Conservation (phyloP, 1,140 invertebrate genomes). For the Ceratina australensis region DNA sequence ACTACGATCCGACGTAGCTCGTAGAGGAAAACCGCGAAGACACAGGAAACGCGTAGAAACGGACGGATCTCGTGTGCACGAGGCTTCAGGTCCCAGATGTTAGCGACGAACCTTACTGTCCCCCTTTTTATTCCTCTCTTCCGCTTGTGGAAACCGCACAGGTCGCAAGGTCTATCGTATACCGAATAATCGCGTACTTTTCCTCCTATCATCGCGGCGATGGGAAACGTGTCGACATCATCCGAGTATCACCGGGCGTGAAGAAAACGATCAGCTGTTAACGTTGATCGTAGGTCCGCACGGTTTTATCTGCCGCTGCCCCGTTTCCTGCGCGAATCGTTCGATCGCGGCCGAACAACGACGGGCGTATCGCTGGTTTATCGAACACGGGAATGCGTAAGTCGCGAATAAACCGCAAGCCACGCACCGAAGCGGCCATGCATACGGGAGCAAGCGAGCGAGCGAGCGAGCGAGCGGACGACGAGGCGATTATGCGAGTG, state of each 20-base stretch:
- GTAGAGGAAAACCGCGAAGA: neutral
- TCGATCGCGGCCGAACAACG: conserved; percentile 9
- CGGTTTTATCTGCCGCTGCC: neutral
- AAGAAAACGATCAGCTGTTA: conserved; percentile 56
- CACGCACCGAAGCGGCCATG: conserved; percentile 43
- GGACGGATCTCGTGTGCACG: conserved; percentile 33
- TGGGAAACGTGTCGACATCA: conserved; percentile 21
- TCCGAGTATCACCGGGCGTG: neutral
- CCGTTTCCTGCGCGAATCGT: conserved; percentile 3
- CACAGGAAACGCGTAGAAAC: conserved; percentile 11
- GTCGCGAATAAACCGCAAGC: conserved; percentile 31
- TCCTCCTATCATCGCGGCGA: conserved; percentile 23
- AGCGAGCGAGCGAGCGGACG: conserved; percentile 5
- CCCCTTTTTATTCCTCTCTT: conserved; percentile 39
- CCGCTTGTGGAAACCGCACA: conserved; percentile 42
- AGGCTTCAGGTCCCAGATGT: conserved; percentile 58
- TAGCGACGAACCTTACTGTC: conserved; percentile 38
- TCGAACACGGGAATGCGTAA: conserved; percentile 27
- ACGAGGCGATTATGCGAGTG: conserved; percentile 44
- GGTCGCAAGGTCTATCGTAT: conserved; percentile 34
- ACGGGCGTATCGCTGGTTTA: conserved; percentile 1
- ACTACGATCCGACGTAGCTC: neutral
- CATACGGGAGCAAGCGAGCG: conserved; percentile 42
- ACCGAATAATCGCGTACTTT: conserved; percentile 15
- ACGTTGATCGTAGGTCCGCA: conserved; percentile 41